Evolutionary conservation across 2,113 vertebrate genomes (phyloP), one percentile per base, ranked within the genome.

Genomic region (Lagopus muta): DNA sequence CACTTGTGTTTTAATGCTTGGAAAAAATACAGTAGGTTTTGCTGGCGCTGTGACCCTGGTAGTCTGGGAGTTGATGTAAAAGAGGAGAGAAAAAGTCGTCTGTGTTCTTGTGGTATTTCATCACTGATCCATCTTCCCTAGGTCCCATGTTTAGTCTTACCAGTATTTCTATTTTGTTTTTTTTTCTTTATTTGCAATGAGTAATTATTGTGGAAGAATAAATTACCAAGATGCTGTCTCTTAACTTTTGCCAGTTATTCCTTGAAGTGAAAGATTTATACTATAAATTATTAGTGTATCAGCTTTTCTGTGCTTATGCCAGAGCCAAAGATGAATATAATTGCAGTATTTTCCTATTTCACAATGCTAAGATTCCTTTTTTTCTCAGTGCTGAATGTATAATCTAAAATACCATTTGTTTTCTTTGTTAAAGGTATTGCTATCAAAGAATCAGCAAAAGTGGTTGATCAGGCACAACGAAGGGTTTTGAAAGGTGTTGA

Each of bases 401-500:
- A 30, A 73, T 40, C 15, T 32, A 5, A 13, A 40, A 0, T 67
- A 27, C 50, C 71, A 50, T 96, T 89, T 92, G 19, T 96, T 32
- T 95, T 96, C 28, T 92, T 28, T 87, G 21, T 97, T 85, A 62
- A 97, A 99, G 99, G 99, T 98, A 99, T 99, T 82, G 99, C 99
- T 95, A 99, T 99, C 97, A 99, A 99, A 97, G 99, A 99, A 94
- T 99, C 99, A 0, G 99, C 99, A 80, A 99, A 99, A 97, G 99
- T 99, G 32, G 99, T 99, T 8, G 99, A 99, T 96, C 99, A 99
- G 97, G 99, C 99, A 78, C 99, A 99, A 90, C 97, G 99, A 96
- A 99, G 99, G 96, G 98, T 99, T 98, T 99, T 99, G 98, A 99
- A 99, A 98, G 99, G 99, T 48, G 99, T 99, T 88, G 99, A 99